These are phyloP conservation scores for Epirrhoe tristata DNA, from an alignment of 2,888 invertebrate species.

Conservation along the genomic window DNA sequence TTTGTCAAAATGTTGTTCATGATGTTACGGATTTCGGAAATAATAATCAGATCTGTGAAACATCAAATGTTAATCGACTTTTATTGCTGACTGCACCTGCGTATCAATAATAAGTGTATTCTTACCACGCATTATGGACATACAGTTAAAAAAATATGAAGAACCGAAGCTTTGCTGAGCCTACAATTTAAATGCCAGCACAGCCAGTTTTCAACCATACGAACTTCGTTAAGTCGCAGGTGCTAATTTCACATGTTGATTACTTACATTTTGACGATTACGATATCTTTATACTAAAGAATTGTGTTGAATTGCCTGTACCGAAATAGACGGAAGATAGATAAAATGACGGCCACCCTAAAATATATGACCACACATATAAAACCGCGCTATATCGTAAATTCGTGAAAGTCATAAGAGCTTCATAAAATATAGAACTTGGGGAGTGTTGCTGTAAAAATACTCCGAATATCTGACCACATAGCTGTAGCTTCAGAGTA, in stretches of 20 bases:
- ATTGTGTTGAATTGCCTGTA: constrained; percentile 1
- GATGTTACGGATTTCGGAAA: too few relatives aligned
- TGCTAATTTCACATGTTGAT: not conserved
- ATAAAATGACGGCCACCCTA: constrained; percentile 24
- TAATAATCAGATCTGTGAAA: too few relatives aligned
- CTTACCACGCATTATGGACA: too few relatives aligned
- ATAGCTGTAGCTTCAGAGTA: constrained; percentile 31
- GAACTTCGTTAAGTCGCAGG: not conserved
- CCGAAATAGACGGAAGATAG: constrained; percentile 1
- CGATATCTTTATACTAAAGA: constrained; percentile 1
- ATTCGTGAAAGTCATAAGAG: constrained; percentile 29
- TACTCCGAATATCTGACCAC: constrained; percentile 37
- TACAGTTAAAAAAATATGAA: too few relatives aligned
- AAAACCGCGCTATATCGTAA: constrained; percentile 39
- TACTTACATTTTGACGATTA: not conserved
- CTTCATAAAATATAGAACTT: constrained; percentile 41
- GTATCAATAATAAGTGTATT: too few relatives aligned
- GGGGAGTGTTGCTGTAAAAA: constrained; percentile 36
- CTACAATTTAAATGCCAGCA: too few relatives aligned
- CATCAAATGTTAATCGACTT: too few relatives aligned
- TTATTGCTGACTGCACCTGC: too few relatives aligned
- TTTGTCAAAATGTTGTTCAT: too few relatives aligned
- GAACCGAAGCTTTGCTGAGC: too few relatives aligned
- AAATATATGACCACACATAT: constrained; percentile 38
- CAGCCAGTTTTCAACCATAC: too few relatives aligned